A percentile compares a stretch with the other conserved stretches of the same genome.
These are phyloP conservation scores for Poecilobothrus nobilitatus DNA, from an alignment of 2,888 invertebrate genomes.

Conservation along the genomic window DNA sequence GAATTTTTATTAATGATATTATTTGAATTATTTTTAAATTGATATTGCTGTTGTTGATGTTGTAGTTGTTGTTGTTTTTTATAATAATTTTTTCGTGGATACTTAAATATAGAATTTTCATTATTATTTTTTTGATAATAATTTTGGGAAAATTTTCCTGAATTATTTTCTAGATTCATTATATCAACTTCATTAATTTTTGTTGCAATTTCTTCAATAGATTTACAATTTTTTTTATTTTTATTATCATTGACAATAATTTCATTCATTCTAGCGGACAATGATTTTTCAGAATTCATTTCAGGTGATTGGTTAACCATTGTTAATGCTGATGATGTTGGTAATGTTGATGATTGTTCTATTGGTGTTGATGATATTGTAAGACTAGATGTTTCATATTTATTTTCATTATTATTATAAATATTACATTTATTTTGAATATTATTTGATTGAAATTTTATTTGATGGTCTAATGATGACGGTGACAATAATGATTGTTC, in stretches of 20 bases:
- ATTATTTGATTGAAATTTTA: no score
- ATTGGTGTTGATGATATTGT: neutral
- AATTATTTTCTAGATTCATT: neutral
- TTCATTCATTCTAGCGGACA: neutral
- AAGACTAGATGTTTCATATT: no score
- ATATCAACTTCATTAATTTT: neutral
- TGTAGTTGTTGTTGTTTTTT: neutral
- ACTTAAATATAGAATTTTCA: neutral
- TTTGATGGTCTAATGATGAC: no score
- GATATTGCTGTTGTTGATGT: neutral
- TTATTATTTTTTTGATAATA: no score
- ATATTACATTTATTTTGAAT: no score
- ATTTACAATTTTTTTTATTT: neutral
- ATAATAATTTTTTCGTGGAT: neutral
- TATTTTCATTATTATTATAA: no score
- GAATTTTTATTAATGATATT: neutral
- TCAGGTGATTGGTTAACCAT: neutral
- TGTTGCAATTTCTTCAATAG: neutral
- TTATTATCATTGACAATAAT: neutral
- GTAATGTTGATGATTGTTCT: neutral
- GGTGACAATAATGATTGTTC: no score
- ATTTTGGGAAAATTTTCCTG: neutral
- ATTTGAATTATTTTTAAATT: neutral
- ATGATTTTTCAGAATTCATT: neutral
- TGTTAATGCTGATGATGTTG: neutral